phyloP scores from a whole-genome alignment of 2,113 vertebrate species.

The Spea bombifrons region DNA sequence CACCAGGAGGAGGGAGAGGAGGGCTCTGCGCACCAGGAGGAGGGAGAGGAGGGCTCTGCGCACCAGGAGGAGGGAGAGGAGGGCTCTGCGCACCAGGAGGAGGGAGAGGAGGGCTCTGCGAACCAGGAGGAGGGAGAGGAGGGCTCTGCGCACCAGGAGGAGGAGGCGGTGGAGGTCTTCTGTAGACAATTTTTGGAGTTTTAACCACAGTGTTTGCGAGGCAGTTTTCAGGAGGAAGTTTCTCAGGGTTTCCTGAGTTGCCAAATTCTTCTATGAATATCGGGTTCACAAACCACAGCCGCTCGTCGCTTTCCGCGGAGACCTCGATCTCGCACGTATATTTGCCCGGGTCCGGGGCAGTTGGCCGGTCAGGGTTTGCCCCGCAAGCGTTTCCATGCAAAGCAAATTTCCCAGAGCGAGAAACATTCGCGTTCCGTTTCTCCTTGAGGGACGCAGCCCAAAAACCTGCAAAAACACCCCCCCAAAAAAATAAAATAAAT shows the following conservation, averaged over 20 bases:
- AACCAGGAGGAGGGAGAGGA: not conserved
- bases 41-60: slow-evolving; percentile 61
- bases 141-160: slow-evolving; percentile 57
- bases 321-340: slow-evolving; percentile 75
- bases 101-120: not conserved
- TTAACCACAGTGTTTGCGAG: slow-evolving; percentile 46
- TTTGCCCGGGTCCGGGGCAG: slow-evolving; percentile 53
- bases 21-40: slow-evolving; percentile 57
- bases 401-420: slow-evolving; percentile 45
- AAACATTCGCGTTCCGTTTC: slow-evolving; percentile 35
- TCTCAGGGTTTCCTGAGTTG: slow-evolving; percentile 48
- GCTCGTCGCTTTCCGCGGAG: slow-evolving; percentile 64
- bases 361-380: slow-evolving; percentile 47
- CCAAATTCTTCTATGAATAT: slow-evolving; percentile 78
- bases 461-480: slow-evolving; percentile 72
- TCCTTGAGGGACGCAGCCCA: slow-evolving; percentile 80
- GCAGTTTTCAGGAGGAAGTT: slow-evolving; percentile 57
- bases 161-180: slow-evolving; percentile 70
- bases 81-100: no score
- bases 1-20: slow-evolving; percentile 62
- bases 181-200: slow-evolving; percentile 59
- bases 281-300: slow-evolving; percentile 84
- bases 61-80: slow-evolving; percentile 62
- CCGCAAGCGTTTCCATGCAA: slow-evolving; percentile 40
- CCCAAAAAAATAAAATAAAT: slow-evolving; percentile 2